Evolutionary conservation across 2,888 invertebrate genomes (phyloP), one percentile per base, ranked within the genome.

Genomic region (Leucania comma): DNA sequence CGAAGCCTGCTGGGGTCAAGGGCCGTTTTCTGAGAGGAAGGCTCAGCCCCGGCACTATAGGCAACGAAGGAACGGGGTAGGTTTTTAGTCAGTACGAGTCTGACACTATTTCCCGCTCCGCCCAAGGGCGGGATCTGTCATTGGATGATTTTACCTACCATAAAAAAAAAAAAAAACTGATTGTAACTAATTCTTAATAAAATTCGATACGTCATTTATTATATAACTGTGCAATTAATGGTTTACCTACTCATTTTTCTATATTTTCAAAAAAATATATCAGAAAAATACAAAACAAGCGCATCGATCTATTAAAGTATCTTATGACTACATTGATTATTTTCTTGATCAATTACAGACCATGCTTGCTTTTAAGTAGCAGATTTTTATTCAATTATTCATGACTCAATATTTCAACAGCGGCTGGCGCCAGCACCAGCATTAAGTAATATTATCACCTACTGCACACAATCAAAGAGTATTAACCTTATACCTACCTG

Each of bases 341-440:
- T 38, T 59, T 24, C 22, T 20, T 10, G 14, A 46, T 29, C 2
- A 12, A 26, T 20, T 24, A 24, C 17, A n/a, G 35, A 60, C 24
- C 8, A 12, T n/a, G 12, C 10, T 63, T 17, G n/a, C 20, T 67
- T 42, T 42, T n/a, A 67, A 54, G 32, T 42, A 51, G 20, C 29
- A 53, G 51, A 67, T 32, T 54, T n/a, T n/a, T 14, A 48, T 48
- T 54, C 3, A 68, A 3, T 54, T 53, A 8, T 69, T 26, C 38
- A 48, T 14, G 6, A 22, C n/a, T 22, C 2, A 38, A 20, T 48
- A 56, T 32, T 35, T n/a, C 6, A 22, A 50, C n/a, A 58, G 12
- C 17, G 1, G 20, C 50, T 51, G 58, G 50, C 57, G 58, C 71
- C 69, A 71, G 59, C 59, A 70, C 20, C 57, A 56, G 38, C 17